A percentile compares a stretch with the other conserved stretches of the same genome.
Conservation (phyloP, 2,113 vertebrate species). For the Gavia stellata region DNA sequence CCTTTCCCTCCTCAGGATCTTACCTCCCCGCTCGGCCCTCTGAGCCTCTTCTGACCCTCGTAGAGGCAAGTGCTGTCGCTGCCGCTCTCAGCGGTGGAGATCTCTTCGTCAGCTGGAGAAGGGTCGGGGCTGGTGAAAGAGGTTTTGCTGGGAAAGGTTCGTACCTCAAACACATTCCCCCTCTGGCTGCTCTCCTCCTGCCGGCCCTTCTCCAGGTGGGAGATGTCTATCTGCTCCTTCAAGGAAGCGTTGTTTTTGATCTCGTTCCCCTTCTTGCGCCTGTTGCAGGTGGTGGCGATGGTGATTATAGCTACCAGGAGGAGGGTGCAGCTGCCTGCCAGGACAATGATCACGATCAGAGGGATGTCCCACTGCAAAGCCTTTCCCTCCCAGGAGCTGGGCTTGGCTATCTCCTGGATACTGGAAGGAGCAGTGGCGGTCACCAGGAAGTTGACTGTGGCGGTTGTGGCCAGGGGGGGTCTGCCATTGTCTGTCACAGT, state of each 20-base stretch:
- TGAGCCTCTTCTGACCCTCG: slow-evolving; percentile 82
- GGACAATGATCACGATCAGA: slow-evolving; percentile 87
- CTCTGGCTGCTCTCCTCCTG: slow-evolving; percentile 77
- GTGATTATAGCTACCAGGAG: slow-evolving; percentile 91
- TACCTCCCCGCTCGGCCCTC: slow-evolving; percentile 83
- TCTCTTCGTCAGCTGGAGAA: slow-evolving; percentile 68
- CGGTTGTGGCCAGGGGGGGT: slow-evolving; percentile 83
- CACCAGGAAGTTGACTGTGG: slow-evolving; percentile 83
- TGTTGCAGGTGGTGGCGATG: slow-evolving; percentile 91
- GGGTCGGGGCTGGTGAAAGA: slow-evolving; percentile 75
- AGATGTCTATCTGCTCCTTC: slow-evolving; percentile 72
- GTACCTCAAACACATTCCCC: slow-evolving; percentile 83
- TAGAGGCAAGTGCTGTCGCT: slow-evolving; percentile 78
- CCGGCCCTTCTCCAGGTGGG: slow-evolving; percentile 78
- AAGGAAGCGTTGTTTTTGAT: slow-evolving; percentile 60
- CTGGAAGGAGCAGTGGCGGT: slow-evolving; percentile 76
- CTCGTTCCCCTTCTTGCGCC: slow-evolving; percentile 79
- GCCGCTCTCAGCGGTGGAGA: slow-evolving; percentile 70
- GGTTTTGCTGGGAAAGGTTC: slow-evolving; percentile 82
- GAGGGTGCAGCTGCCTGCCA: slow-evolving; percentile 91
- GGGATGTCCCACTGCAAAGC: slow-evolving; percentile 87
- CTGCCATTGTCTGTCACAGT: slow-evolving; percentile 83
- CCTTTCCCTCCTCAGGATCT: slow-evolving; percentile 7
- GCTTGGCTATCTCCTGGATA: slow-evolving; percentile 70
- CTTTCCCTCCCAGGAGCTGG: slow-evolving; percentile 67